phyloP scores from a whole-genome alignment of 2,113 vertebrate genomes.

The Illadopsis cleaveri region DNA sequence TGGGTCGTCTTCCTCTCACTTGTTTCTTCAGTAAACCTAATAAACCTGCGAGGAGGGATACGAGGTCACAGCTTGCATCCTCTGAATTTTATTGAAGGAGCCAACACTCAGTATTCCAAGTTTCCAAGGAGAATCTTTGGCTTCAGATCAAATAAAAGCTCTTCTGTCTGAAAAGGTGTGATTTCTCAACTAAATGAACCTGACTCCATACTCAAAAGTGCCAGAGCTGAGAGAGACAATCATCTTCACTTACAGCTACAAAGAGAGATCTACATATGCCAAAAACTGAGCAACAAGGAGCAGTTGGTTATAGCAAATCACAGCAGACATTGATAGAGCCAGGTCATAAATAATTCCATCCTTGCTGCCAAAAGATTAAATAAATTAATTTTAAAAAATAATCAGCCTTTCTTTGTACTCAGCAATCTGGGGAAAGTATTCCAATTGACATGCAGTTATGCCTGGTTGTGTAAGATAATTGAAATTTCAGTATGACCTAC shows the following conservation, averaged over 20 bases:
- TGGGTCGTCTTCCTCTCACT: not conserved
- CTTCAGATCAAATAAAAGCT: not conserved
- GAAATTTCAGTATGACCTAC: conserved; percentile 19
- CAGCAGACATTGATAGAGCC: not conserved
- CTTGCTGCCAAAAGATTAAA: not conserved
- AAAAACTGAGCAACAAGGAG: not conserved
- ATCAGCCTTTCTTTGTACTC: not conserved
- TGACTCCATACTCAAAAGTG: not conserved
- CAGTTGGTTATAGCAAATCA: not conserved
- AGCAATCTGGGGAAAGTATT: not conserved
- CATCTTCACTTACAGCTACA: not conserved
- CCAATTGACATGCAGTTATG: not conserved
- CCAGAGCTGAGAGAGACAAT: not conserved
- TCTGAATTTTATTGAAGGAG: not conserved
- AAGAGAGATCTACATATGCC: not conserved
- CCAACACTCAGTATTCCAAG: not conserved
- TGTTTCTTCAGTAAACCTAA: not conserved
- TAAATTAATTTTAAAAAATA: not conserved
- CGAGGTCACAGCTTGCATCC: not conserved
- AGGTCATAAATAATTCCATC: not conserved
- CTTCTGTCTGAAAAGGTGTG: not conserved
- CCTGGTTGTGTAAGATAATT: not conserved
- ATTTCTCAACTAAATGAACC: not conserved
- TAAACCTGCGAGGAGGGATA: not conserved
- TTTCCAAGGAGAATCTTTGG: not conserved